Base-by-base conservation (phyloP, 2,797 vertebrate genomes). In the Parambassis ranga region DNA sequence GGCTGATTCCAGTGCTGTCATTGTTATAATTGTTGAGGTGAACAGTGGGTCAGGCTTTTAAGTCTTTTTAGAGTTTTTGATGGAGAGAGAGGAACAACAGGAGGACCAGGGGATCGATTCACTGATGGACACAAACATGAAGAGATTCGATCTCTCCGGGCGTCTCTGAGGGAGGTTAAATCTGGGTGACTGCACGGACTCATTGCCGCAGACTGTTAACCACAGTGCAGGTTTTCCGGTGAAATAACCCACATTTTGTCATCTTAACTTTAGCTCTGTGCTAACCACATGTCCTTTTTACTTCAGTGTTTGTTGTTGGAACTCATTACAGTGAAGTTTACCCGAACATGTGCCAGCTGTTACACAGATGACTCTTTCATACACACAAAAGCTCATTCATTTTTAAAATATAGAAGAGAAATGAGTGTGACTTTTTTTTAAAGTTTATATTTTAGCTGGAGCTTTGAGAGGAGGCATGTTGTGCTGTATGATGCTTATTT, bases 151-250 rank as follows among this genome's bases (percentile, higher is more conserved):
- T 72, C 59, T 7, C 7, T 15, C 10, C 4, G 15, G 2, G 16
- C 1, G 20, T 55, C 49, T 56, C 60, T 63, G 14, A 2, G 30
- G 38, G 53, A 64, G 49, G 55, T 61, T 18, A 35, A 42, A 20
- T 37, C 37, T 15, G 32, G 58, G 52, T 36, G 42, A 51, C n/a
- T 65, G 56, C 27, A 10, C n/a, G 4, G 8, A 2, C 24, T 41
- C 41, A 49, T 24, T 10, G 49, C 42, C 47, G 53, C 14, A 31
- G 8, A 43, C 33, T 18, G 10, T 30, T 43, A 18, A 43, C 13
- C 32, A 57, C 14, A n/a, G 9, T 0, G 7, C 6, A 13, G 20
- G 5, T 26, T 48, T 48, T 60, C 23, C 15, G 19, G 26, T 18
- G 30, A 60, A 61, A n/a, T 20, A 35, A 47, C 19, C 24, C n/a